A percentile compares a stretch with the other conserved stretches of the same genome.
Conservation (phyloP, 2,888 invertebrate genomes). For the Agriopis marginaria region DNA sequence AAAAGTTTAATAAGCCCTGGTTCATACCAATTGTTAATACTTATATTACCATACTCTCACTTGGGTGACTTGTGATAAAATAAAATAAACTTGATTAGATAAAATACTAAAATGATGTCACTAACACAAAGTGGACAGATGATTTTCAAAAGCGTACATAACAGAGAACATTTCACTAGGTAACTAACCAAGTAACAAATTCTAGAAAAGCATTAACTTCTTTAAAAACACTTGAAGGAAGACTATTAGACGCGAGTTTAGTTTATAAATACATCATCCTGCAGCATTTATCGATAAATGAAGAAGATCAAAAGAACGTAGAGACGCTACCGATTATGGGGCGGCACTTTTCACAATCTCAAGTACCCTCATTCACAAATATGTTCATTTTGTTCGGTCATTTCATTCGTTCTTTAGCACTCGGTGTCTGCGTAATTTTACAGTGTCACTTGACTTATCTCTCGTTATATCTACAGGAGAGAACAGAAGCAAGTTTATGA, state of each 20-base stretch:
- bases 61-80: neutral
- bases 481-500: neutral
- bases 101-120: neutral
- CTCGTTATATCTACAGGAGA: neutral
- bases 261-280: too few species aligned
- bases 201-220: neutral
- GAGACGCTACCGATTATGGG: too few species aligned
- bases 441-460: neutral
- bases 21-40: neutral
- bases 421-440: neutral
- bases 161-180: conserved; percentile 2
- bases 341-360: too few species aligned
- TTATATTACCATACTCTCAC: conserved; percentile 5
- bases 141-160: neutral
- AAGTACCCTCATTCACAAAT: neutral
- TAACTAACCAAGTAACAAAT: neutral
- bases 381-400: neutral
- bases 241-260: neutral
- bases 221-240: neutral
- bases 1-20: neutral
- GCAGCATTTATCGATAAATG: too few species aligned
- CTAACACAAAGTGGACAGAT: conserved; percentile 7
- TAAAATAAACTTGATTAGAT: neutral
- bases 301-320: too few species aligned
- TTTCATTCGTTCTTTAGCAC: conserved; percentile 1